These are phyloP conservation scores for Terebella lapidaria DNA, from an alignment of 2,888 invertebrate genomes.

Conservation along the genomic window DNA sequence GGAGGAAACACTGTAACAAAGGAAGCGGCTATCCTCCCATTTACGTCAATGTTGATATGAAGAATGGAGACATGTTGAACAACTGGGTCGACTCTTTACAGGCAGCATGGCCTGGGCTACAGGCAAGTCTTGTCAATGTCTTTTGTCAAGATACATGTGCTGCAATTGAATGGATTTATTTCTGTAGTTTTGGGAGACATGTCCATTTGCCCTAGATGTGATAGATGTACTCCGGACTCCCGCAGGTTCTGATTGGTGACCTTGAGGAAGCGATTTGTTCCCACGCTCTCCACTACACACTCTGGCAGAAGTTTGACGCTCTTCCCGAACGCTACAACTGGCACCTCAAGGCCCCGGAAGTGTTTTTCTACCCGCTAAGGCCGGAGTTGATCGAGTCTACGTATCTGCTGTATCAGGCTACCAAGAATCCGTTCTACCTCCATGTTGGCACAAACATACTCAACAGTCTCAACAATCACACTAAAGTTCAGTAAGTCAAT, in stretches of 20 bases:
- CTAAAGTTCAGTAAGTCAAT: constrained; percentile 54
- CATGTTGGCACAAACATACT: constrained; percentile 63
- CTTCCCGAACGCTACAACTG: constrained; percentile 57
- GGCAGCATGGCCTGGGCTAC: constrained; percentile 55
- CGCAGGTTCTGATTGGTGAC: constrained; percentile 60
- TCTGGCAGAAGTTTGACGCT: constrained; percentile 61
- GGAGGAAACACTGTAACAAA: constrained; percentile 57
- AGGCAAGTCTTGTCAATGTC: constrained; percentile 43
- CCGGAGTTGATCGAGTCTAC: constrained; percentile 65
- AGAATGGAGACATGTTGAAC: constrained; percentile 59
- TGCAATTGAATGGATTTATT: too few relatives aligned
- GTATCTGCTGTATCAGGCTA: constrained; percentile 62
- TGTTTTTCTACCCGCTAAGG: constrained; percentile 62
- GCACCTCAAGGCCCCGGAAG: constrained; percentile 54
- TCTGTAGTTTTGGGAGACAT: too few relatives aligned
- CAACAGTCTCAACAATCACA: constrained; percentile 56
- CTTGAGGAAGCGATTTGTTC: constrained; percentile 64
- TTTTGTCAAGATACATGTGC: too few relatives aligned
- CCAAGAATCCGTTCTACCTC: constrained; percentile 64
- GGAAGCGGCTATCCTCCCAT: constrained; percentile 62
- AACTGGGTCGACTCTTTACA: constrained; percentile 65
- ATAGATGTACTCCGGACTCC: too few relatives aligned
- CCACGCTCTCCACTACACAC: constrained; percentile 62
- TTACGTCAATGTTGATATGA: constrained; percentile 65
- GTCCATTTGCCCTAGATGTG: too few relatives aligned